phyloP scores from a whole-genome alignment of 2,888 invertebrate species.

The Cepaea hortensis region DNA sequence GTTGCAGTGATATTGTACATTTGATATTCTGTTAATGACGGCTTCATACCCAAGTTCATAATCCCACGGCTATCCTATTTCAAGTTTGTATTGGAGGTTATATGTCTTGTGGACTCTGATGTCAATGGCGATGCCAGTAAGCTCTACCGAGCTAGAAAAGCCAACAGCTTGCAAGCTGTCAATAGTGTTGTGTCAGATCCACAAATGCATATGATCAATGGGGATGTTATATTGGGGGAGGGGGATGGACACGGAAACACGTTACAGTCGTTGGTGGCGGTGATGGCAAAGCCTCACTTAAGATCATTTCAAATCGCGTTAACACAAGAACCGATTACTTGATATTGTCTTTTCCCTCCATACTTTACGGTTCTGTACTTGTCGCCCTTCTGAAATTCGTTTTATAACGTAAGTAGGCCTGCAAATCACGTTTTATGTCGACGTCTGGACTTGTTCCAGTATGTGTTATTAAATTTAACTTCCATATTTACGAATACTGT shows the following conservation, averaged over 20 bases:
- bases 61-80: constrained; percentile 60
- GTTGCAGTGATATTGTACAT: no score
- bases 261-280: constrained; percentile 80
- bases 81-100: constrained; percentile 64
- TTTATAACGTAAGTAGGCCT: no score
- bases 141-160: constrained; percentile 67
- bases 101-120: constrained; percentile 63
- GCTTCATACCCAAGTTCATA: constrained; percentile 65
- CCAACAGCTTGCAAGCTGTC: constrained; percentile 59
- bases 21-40: no score
- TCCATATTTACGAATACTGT: no score
- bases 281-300: constrained; percentile 91
- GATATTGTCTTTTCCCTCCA: no score
- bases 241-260: constrained; percentile 78
- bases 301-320: no score
- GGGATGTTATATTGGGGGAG: constrained; percentile 85
- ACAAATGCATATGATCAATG: constrained; percentile 84
- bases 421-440: no score
- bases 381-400: no score
- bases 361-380: no score
- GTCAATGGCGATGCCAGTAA: constrained; percentile 66
- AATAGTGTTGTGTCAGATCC: constrained; percentile 57
- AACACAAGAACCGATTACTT: no score
- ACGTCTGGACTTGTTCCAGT: no score
- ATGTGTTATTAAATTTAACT: no score